Conservation (phyloP, 92 coral and sea anemone genomes). For the Isaurus tuberculatus region DNA sequence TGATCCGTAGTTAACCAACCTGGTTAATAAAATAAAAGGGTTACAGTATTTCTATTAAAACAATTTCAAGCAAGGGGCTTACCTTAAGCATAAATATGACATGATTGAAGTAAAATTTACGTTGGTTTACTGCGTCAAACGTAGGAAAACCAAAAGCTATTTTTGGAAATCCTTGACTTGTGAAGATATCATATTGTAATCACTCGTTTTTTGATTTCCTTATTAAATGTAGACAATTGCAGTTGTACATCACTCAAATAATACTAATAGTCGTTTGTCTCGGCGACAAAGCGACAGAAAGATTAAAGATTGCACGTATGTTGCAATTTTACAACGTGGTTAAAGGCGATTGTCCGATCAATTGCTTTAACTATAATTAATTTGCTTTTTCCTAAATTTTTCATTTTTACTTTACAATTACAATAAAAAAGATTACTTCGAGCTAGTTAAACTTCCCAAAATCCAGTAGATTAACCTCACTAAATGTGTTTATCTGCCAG, state of each 20-base stretch:
- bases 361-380: no score
- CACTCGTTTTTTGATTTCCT: background rate
- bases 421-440: no score
- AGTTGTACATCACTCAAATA: background rate
- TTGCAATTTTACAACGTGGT: background rate
- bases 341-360: background rate
- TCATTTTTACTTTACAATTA: no score
- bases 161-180: background rate
- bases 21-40: background rate
- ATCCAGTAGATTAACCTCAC: no score
- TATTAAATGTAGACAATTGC: background rate
- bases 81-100: background rate
- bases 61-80: background rate
- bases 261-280: background rate
- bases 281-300: background rate
- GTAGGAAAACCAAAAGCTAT: background rate
- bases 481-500: no score
- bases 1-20: background rate
- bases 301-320: background rate
- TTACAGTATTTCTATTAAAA: background rate
- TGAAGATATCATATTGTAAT: background rate
- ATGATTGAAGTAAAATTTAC: background rate
- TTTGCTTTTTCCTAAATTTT: no score
- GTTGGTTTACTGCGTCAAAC: background rate
- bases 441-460: no score